Evolutionary conservation across 2,113 vertebrate species (phyloP).

Genomic region (Porphyrio hochstetteri): DNA sequence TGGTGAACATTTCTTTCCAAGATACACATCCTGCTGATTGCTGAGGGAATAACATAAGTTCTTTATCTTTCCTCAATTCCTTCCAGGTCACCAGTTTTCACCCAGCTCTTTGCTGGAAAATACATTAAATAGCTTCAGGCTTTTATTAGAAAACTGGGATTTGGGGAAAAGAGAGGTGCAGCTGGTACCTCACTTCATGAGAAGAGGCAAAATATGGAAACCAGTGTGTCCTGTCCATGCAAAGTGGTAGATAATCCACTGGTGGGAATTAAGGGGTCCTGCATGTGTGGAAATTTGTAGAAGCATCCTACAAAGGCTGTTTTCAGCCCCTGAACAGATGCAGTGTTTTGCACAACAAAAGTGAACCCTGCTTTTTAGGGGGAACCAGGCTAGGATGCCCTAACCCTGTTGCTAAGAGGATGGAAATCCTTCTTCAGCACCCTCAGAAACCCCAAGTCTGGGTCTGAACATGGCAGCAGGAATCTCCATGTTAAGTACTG

Average conservation of each 20-base stretch:
- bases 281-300: background rate
- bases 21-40: background rate
- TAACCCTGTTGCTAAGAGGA: background rate
- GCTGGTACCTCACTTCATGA: background rate
- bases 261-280: background rate
- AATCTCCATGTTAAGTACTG: background rate
- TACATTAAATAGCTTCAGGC: background rate
- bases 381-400: background rate
- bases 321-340: background rate
- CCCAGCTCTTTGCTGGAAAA: background rate
- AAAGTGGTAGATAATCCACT: background rate
- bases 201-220: background rate
- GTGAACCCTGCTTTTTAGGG: background rate
- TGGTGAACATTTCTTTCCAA: background rate
- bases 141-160: background rate
- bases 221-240: background rate
- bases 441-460: background rate
- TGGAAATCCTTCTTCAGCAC: background rate
- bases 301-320: background rate
- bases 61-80: background rate
- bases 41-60: background rate
- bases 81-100: background rate
- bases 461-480: background rate
- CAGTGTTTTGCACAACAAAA: background rate
- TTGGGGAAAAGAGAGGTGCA: background rate